A percentile compares a stretch with the other conserved stretches of the same genome.
Evolutionary conservation across 1,140 invertebrate species (phyloP).

Genomic region (Eufriesea mexicana): DNA sequence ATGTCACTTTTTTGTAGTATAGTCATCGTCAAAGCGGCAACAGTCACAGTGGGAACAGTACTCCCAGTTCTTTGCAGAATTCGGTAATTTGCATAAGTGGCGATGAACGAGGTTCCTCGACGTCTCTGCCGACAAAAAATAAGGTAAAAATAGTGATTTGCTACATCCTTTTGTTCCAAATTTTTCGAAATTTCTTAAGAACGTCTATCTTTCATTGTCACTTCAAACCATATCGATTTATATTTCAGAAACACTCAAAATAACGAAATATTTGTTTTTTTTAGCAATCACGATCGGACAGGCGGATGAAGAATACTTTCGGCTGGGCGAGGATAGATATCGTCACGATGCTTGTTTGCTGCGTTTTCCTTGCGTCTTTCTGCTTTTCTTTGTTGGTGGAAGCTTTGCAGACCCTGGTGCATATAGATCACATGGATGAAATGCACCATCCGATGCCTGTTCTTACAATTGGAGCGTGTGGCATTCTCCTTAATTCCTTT

Average conservation of each 20-base stretch:
- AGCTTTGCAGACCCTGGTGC: slow-evolving; percentile 89
- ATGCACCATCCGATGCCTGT: slow-evolving; percentile 86
- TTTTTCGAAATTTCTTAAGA: too few relatives aligned
- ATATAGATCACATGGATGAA: slow-evolving; percentile 90
- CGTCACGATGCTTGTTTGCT: slow-evolving; percentile 90
- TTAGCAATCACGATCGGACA: slow-evolving; percentile 83
- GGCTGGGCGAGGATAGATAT: slow-evolving; percentile 95
- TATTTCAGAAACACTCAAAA: neutral
- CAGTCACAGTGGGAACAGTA: slow-evolving; percentile 43
- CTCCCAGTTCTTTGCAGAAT: slow-evolving; percentile 57
- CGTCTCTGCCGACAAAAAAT: slow-evolving; percentile 59
- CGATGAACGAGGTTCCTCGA: slow-evolving; percentile 62
- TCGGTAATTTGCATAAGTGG: slow-evolving; percentile 63
- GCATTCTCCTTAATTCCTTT: slow-evolving; percentile 87
- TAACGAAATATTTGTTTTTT: slow-evolving; percentile 25
- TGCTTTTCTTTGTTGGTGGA: slow-evolving; percentile 92
- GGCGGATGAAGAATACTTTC: slow-evolving; percentile 92
- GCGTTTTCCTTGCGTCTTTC: slow-evolving; percentile 91
- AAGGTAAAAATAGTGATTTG: slow-evolving; percentile 58
- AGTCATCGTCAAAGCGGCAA: slow-evolving; percentile 46
- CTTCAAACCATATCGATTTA: too few relatives aligned
- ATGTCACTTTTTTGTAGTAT: slow-evolving; percentile 52
- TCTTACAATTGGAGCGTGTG: slow-evolving; percentile 85
- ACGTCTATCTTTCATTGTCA: too few relatives aligned
- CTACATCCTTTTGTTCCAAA: too few relatives aligned